These are phyloP conservation scores for Neoitamus cyanurus DNA, from an alignment of 2,888 invertebrate species.

Conservation along the genomic window DNA sequence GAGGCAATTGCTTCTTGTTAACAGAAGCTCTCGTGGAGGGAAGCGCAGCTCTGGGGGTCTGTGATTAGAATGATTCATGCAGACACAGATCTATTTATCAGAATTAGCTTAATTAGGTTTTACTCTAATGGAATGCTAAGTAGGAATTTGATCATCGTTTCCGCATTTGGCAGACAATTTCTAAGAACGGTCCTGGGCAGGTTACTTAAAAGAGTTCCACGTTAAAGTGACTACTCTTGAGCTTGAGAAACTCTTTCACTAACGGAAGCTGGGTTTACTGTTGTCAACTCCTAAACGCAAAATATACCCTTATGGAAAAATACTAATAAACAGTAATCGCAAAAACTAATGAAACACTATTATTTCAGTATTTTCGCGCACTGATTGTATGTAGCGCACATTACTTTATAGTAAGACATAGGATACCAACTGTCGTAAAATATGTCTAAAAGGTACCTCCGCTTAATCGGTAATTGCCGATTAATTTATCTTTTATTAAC, in stretches of 20 bases:
- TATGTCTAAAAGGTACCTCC: no score
- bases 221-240: neutral
- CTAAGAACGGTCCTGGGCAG: neutral
- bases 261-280: neutral
- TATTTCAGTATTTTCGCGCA: no score
- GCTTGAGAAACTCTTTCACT: neutral
- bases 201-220: neutral
- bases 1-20: slow-evolving; percentile 41
- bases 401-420: no score
- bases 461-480: no score
- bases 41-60: neutral
- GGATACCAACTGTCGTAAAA: no score
- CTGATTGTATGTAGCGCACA: no score
- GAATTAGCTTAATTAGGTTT: slow-evolving; percentile 52
- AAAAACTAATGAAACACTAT: no score
- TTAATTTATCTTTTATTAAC: no score
- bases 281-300: neutral
- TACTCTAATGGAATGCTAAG: slow-evolving; percentile 51
- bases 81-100: slow-evolving; percentile 50
- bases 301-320: no score
- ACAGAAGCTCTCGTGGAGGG: neutral
- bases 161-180: neutral
- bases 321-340: no score
- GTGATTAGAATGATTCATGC: slow-evolving; percentile 52
- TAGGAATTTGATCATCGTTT: neutral